phyloP scores from a whole-genome alignment of 2,797 vertebrate genomes.

The Sciurus vulgaris region DNA sequence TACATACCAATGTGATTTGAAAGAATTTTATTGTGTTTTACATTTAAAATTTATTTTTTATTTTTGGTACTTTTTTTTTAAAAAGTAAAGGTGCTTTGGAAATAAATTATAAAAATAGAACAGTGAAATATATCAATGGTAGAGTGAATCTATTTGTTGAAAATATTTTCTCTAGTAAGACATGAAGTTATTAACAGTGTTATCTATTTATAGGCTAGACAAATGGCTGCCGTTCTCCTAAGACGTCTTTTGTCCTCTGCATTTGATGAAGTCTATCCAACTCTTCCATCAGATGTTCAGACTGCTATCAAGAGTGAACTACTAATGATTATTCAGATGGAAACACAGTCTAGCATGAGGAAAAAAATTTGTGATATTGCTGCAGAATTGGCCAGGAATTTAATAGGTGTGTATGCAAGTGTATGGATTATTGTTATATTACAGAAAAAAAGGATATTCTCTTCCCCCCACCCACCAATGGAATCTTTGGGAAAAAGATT shows the following conservation, averaged over 20 bases:
- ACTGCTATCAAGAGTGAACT: constrained; percentile 95
- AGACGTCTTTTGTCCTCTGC: constrained; percentile 96
- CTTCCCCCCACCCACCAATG: background rate
- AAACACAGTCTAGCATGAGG: constrained; percentile 94
- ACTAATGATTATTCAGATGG: constrained; percentile 95
- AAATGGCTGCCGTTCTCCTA: constrained; percentile 98
- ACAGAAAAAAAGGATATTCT: background rate
- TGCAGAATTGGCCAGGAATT: constrained; percentile 96
- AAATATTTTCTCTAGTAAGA: background rate
- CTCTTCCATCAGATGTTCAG: constrained; percentile 94
- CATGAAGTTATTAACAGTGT: constrained; percentile 3
- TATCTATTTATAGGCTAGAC: constrained; percentile 91
- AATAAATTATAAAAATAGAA: constrained; percentile 33
- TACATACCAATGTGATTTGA: background rate
- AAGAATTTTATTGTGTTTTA: background rate
- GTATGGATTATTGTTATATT: background rate
- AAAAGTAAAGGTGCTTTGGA: constrained; percentile 18
- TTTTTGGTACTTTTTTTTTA: background rate
- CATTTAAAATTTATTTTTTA: too few relatives aligned
- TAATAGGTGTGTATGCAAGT: constrained; percentile 91
- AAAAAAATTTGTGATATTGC: constrained; percentile 98
- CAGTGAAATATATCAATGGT: background rate
- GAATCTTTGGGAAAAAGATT: background rate
- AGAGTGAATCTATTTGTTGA: background rate
- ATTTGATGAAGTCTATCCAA: constrained; percentile 97